phyloP scores from a whole-genome alignment of 1,140 invertebrate species.

The Leptopilina clavipes region DNA sequence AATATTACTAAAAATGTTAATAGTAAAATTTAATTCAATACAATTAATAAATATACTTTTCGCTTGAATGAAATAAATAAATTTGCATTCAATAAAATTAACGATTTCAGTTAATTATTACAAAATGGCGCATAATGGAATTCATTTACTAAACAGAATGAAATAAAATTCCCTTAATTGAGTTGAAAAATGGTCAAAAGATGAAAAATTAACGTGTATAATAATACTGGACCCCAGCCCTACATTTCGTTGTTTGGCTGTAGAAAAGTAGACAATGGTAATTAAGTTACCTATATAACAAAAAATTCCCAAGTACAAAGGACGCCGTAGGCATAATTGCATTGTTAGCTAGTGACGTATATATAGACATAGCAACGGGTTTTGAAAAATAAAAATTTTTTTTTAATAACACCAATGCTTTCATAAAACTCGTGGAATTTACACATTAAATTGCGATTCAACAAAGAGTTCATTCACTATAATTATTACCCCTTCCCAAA shows the following conservation, averaged over 20 bases:
- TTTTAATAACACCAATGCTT: neutral
- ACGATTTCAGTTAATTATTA: no score
- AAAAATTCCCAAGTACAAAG: slow-evolving; percentile 7
- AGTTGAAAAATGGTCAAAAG: neutral
- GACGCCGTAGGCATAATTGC: neutral
- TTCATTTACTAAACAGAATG: neutral
- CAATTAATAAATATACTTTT: no score
- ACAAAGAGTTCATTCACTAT: neutral
- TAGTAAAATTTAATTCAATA: no score
- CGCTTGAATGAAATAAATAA: no score
- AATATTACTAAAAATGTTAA: no score
- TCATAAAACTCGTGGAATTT: neutral
- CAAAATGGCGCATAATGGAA: no score
- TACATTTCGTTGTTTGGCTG: neutral
- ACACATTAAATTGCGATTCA: neutral
- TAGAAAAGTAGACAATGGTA: neutral
- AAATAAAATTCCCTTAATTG: neutral
- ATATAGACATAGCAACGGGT: neutral
- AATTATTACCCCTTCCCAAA: neutral
- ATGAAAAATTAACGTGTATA: neutral
- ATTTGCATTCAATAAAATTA: no score
- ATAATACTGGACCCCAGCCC: neutral
- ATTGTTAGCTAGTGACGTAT: slow-evolving; percentile 5
- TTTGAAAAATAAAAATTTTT: neutral
- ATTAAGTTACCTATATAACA: slow-evolving; percentile 22